Conservation (phyloP, 2,888 invertebrate genomes). For the Tetramorium bicarinatum region DNA sequence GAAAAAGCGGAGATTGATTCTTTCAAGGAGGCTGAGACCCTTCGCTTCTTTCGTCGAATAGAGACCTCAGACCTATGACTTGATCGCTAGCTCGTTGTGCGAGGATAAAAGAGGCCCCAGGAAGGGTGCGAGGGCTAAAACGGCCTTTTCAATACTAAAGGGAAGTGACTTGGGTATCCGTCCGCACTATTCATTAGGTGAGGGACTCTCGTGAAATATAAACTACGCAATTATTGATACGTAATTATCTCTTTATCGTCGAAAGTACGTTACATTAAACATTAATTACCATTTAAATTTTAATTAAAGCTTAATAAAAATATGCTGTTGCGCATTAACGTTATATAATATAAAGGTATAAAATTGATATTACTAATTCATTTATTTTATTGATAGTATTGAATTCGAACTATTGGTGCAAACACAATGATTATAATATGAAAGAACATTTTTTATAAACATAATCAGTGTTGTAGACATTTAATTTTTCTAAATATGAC, state of each 20-base stretch:
- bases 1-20: conserved; percentile 60
- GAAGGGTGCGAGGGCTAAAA: conserved; percentile 50
- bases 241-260: not conserved
- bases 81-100: conserved; percentile 62
- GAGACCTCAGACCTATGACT: conserved; percentile 63
- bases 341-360: not conserved
- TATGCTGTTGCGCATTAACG: not conserved
- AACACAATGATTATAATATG: not conserved
- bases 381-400: not conserved
- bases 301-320: not conserved
- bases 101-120: conserved; percentile 55
- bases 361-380: not conserved
- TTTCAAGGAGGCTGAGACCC: conserved; percentile 66
- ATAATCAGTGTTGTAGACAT: not conserved
- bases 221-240: conserved; percentile 27
- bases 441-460: not conserved
- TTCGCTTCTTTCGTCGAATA: conserved; percentile 63
- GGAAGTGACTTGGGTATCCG: conserved; percentile 13
- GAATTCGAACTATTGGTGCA: not conserved
- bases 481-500: not conserved
- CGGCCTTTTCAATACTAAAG: conserved; percentile 39
- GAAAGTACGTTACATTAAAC: not conserved
- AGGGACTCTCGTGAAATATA: conserved; percentile 16
- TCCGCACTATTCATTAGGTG: conserved; percentile 21
- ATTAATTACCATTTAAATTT: not conserved